Conservation (phyloP, 2,113 vertebrate genomes). For the Ahaetulla prasina region DNA sequence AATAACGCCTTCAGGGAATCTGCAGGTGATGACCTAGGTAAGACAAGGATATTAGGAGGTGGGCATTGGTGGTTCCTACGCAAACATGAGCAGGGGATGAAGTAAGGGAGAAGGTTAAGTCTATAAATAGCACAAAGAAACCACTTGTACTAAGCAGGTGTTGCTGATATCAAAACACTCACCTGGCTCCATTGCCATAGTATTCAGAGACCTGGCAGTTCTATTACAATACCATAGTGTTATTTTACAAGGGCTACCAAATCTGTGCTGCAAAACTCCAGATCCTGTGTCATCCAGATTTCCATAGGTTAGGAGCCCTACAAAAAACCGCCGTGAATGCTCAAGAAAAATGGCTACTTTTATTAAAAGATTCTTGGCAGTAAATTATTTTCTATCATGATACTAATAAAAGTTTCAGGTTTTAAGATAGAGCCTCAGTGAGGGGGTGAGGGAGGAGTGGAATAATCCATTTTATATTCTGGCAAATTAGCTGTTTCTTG, state of each 20-base stretch:
- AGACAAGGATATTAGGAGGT: background rate
- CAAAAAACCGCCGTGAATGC: background rate
- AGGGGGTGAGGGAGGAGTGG: background rate
- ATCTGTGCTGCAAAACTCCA: background rate
- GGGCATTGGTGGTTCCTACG: background rate
- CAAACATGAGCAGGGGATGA: background rate
- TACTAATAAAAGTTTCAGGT: background rate
- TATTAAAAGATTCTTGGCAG: background rate
- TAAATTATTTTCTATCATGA: background rate
- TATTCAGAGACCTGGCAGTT: slow-evolving; percentile 4
- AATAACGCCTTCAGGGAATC: background rate
- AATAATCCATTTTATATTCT: background rate
- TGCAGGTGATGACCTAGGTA: background rate
- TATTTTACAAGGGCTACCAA: background rate
- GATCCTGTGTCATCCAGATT: background rate
- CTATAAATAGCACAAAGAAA: background rate
- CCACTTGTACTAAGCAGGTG: background rate
- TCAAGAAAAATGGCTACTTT: background rate
- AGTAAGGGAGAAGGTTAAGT: background rate
- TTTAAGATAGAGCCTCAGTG: background rate
- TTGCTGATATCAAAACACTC: background rate
- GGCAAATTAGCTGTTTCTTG: background rate
- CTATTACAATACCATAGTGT: background rate
- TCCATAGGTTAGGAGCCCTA: background rate
- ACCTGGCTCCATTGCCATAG: slow-evolving; percentile 16